These are phyloP conservation scores for Falco rusticolus DNA, from an alignment of 2,797 vertebrate genomes.

Conservation along the genomic window DNA sequence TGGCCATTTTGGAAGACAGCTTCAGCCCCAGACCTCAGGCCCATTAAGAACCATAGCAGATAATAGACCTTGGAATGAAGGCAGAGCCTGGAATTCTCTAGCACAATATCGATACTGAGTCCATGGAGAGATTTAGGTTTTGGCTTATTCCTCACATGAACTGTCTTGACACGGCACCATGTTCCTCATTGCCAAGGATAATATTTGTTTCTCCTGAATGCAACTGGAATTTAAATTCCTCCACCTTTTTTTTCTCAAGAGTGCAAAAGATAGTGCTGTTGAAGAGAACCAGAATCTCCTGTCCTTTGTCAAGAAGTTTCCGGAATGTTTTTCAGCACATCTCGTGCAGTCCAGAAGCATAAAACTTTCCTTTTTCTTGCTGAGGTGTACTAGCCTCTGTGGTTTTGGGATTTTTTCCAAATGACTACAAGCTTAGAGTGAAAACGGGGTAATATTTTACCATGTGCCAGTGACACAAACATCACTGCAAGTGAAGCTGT, in stretches of 20 bases:
- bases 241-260: neutral
- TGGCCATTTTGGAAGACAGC: neutral
- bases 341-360: neutral
- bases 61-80: neutral
- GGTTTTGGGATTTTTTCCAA: neutral
- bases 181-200: neutral
- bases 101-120: neutral
- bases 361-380: neutral
- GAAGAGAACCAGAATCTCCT: neutral
- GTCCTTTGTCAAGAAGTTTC: neutral
- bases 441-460: neutral
- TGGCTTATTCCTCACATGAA: neutral
- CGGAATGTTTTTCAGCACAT: neutral
- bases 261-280: neutral
- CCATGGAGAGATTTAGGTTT: neutral
- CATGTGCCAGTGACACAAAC: neutral
- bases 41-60: neutral
- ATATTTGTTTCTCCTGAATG: neutral
- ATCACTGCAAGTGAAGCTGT: neutral
- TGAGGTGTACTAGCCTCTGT: neutral
- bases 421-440: neutral
- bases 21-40: neutral
- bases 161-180: neutral
- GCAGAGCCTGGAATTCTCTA: neutral
- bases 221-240: neutral